Evolutionary conservation across 2,113 vertebrate species (phyloP), one percentile per base, ranked within the genome.

Genomic region (Boulengeromyrus knoepffleri): DNA sequence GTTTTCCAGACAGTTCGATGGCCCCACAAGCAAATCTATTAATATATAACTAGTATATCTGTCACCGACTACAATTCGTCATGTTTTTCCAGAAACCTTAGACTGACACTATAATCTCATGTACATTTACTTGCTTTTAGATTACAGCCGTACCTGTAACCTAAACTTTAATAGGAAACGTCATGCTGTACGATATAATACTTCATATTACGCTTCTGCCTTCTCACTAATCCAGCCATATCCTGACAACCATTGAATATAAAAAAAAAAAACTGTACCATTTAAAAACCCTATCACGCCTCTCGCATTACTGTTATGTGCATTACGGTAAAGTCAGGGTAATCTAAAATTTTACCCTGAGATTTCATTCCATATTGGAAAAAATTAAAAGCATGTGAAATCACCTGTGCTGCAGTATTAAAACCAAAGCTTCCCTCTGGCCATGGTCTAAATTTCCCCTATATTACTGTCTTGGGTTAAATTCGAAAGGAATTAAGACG

Each of bases 401-500:
- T 87, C 91, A 93, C 90, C 90, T 89, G 90, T 66, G 90, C 92
- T 42, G 36, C 36, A 19, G 74, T 19, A 80, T 80, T 42, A 80
- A 80, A 80, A 27, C 74, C 74, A 42, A 84, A 84, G 90, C 88
- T 9, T 45, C 15, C 45, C 27, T 93, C 89, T 92, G 92, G 92
- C 89, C 89, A 90, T 89, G 91, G 46, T 90, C 92, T 90, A 89
- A 49, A 92, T 27, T 27, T 52, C 27, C 66, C 27, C 10, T 36
- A 62, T 53, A 88, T 92, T 91, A 90, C n/a, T 91, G 91, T 85
- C 92, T 90, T 88, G 92, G 91, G 88, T 50, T 56, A 89, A 91
- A 85, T 92, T 91, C 90, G 91, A 92, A 52, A 74, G 89, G 93
- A 92, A 91, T 91, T 89, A 49, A 56, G 74, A 87, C 49, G 91